These are phyloP conservation scores for Periophthalmus magnuspinnatus DNA, from an alignment of 2,797 vertebrate species.

Conservation along the genomic window DNA sequence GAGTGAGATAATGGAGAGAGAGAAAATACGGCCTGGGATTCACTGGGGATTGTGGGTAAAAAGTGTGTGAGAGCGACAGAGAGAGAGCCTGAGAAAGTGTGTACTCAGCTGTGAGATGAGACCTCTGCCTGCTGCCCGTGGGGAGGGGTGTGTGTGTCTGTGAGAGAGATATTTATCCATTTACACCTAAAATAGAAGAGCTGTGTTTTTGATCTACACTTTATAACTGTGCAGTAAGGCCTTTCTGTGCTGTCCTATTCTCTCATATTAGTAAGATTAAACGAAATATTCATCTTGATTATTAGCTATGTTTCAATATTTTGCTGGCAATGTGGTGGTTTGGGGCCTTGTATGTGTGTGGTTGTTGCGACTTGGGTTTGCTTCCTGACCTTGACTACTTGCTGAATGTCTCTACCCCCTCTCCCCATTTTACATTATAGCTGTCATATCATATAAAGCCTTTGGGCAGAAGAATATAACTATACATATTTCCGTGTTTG, in stretches of 20 bases:
- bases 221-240: not conserved
- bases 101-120: conserved; percentile 83
- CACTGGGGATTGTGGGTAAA: conserved; percentile 70
- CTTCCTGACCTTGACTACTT: no score
- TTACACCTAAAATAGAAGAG: not conserved
- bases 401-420: no score
- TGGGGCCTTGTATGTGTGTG: no score
- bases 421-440: no score
- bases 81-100: conserved; percentile 78
- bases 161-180: not conserved
- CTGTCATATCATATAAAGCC: no score
- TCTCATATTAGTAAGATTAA: not conserved
- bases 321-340: no score
- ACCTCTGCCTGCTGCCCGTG: conserved; percentile 68
- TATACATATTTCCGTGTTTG: no score
- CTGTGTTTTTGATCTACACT: not conserved
- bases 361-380: no score
- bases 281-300: not conserved
- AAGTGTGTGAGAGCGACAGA: conserved; percentile 73
- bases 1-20: conserved; percentile 72
- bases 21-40: conserved; percentile 73
- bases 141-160: conserved; percentile 47
- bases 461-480: no score
- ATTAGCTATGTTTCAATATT: not conserved
- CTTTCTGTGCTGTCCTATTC: not conserved